Percentiles rank a stretch among this genome's conserved stretches.
Conservation (phyloP, 2,113 vertebrate species). For the Lota lota region DNA sequence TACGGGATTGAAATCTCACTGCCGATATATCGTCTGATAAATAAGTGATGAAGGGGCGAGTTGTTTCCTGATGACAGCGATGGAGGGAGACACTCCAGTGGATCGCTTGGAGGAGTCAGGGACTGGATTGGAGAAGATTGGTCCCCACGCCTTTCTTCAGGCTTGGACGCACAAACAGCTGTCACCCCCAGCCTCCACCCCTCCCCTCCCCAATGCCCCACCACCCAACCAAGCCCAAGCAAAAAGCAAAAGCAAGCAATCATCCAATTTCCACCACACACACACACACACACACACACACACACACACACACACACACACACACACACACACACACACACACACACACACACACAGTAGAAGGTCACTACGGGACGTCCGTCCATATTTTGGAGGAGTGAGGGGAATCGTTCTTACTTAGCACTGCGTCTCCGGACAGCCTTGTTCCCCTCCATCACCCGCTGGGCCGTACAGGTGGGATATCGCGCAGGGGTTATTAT, state of each 20-base stretch:
- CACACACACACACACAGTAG: constrained; percentile 27
- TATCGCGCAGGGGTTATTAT: too few species aligned
- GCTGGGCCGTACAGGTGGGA: too few species aligned
- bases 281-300: constrained; percentile 30
- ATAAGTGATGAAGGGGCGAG: constrained; percentile 67
- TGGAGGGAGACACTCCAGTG: constrained; percentile 31
- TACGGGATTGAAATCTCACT: constrained; percentile 52
- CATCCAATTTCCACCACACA: constrained; percentile 67
- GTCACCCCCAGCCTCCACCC: constrained; percentile 55
- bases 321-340: constrained; percentile 31
- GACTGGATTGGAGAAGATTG: constrained; percentile 52
- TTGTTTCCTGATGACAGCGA: constrained; percentile 54
- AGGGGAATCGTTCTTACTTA: constrained; percentile 65
- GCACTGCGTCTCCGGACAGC: constrained; percentile 43
- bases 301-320: constrained; percentile 31
- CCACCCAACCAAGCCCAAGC: too few species aligned
- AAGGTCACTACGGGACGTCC: constrained; percentile 66
- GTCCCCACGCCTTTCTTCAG: constrained; percentile 48
- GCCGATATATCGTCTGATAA: constrained; percentile 55
- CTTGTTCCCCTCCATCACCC: constrained; percentile 61
- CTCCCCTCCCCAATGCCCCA: too few species aligned
- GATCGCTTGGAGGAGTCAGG: constrained; percentile 26
- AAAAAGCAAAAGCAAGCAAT: constrained; percentile 56
- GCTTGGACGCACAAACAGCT: constrained; percentile 70
- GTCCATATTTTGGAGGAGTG: constrained; percentile 52